phyloP scores from a whole-genome alignment of 92 coral and sea anemone species.

The Zoanthus sociatus region DNA sequence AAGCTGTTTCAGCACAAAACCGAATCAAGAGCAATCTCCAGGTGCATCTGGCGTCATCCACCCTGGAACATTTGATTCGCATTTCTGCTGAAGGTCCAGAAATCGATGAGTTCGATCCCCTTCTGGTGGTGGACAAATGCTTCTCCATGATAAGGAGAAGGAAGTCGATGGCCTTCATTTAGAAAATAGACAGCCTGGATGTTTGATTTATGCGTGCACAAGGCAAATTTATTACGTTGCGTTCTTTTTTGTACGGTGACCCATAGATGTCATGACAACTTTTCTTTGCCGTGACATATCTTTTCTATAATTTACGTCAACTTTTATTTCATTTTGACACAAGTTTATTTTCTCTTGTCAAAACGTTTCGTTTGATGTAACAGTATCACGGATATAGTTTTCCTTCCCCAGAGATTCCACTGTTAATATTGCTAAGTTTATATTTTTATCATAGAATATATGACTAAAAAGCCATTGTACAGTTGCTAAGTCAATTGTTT shows the following conservation, averaged over 20 bases:
- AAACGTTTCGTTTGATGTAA: conserved; percentile 22
- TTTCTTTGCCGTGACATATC: not conserved
- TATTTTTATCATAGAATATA: conserved; percentile 23
- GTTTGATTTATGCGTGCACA: not conserved
- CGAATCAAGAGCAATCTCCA: conserved; percentile 5
- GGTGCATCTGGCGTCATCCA: conserved; percentile 18
- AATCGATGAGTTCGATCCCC: conserved; percentile 14
- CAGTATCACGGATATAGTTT: conserved; percentile 30
- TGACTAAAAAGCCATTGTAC: conserved; percentile 28
- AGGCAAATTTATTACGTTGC: conserved; percentile 5
- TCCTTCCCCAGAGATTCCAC: conserved; percentile 36
- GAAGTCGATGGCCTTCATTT: conserved; percentile 13
- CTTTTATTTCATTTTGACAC: not conserved
- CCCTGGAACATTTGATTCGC: conserved; percentile 14
- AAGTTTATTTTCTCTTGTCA: conserved; percentile 6
- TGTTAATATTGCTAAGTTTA: conserved; percentile 27
- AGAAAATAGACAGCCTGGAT: conserved; percentile 11
- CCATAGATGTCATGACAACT: no score
- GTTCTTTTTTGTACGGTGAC: not conserved
- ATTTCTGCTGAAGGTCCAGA: conserved; percentile 16
- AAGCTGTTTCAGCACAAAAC: not conserved
- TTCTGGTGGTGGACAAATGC: conserved; percentile 19
- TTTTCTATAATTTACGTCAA: conserved; percentile 3
- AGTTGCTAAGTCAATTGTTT: conserved; percentile 33
- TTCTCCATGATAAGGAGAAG: conserved; percentile 11